These are phyloP conservation scores for Ectropis grisescens DNA, from an alignment of 1,140 invertebrate species.

Conservation along the genomic window DNA sequence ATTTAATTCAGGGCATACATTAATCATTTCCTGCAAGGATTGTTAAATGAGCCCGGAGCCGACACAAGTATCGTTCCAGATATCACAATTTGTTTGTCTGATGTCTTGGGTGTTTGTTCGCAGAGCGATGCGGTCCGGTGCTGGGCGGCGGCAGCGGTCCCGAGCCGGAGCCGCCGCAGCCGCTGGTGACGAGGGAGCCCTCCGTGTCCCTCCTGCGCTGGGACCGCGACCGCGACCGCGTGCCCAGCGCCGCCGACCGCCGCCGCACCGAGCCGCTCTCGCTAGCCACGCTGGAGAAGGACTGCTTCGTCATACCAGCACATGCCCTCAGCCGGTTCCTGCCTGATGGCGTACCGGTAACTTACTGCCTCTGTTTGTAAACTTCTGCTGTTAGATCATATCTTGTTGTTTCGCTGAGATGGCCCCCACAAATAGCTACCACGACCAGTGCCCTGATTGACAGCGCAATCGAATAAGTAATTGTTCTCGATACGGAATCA, in stretches of 20 bases:
- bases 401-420: too few species aligned
- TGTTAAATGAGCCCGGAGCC: too few species aligned
- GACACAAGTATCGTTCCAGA: too few species aligned
- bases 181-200: conserved; percentile 51
- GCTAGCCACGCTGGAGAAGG: conserved; percentile 82
- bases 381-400: too few species aligned
- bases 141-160: conserved; percentile 44
- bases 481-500: too few species aligned
- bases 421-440: too few species aligned
- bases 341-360: conserved; percentile 87
- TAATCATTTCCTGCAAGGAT: too few species aligned
- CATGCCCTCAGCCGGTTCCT: conserved; percentile 87
- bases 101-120: conserved; percentile 12
- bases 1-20: too few species aligned
- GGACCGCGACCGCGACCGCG: conserved; percentile 41
- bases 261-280: conserved; percentile 75
- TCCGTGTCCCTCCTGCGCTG: conserved; percentile 58
- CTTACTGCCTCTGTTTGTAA: too few species aligned
- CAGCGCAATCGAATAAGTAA: too few species aligned
- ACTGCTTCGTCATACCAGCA: conserved; percentile 91
- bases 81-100: too few species aligned
- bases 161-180: conserved; percentile 57
- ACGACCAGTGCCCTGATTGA: too few species aligned
- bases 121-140: conserved; percentile 67
- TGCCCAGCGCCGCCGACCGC: conserved; percentile 31